Base-by-base conservation (phyloP, 2,888 invertebrate genomes). In the Sarcophaga variegata region DNA sequence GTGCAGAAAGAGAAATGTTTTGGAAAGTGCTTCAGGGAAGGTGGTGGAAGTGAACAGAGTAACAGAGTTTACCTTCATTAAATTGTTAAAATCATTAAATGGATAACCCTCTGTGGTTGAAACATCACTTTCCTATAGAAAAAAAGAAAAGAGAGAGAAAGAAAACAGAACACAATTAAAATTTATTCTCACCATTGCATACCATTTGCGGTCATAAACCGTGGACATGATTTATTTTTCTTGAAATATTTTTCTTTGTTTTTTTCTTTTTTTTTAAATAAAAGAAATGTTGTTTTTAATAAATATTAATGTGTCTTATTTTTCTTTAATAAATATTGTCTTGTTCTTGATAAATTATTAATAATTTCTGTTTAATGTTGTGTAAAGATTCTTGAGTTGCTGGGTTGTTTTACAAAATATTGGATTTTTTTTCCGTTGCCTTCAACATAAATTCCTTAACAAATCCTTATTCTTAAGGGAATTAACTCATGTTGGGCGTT, bases 41-140 rank as follows among this genome's bases (percentile, higher is more conserved):
- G 62, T 60, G 66, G 14, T 8, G n/a, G 79, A 20, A 59, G 64
- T 25, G 3, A 37, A 45, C 20, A 20, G 20, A 20, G n/a, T 14
- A 67, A 74, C n/a, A 66, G 11, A 25, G 64, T 75, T 92, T 94
- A 95, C 95, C 93, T 94, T 94, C 91, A 95, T 95, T 89, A 95
- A 93, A 91, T 95, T 95, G 91, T 95, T 95, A 94, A 95, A 95
- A 92, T 95, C 95, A 92, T 95, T 95, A 91, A 95, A 95, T 81
- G 95, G 95, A 92, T 94, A 92, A 83, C 94, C 91, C 91, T 95
- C 95, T 88, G 94, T 95, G 45, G 95, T 95, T 37, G 95, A 95
- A 89, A 94, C 95, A 92, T 95, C 95, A 92, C 95, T 95, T 86
- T 94, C 95, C 95, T 95, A 89, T 76, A 90, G 63, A 70, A 83